Percentiles rank a stretch among this genome's conserved stretches.
phyloP scores from a whole-genome alignment of 2,113 vertebrate species.

The Pogonocichla stellata region DNA sequence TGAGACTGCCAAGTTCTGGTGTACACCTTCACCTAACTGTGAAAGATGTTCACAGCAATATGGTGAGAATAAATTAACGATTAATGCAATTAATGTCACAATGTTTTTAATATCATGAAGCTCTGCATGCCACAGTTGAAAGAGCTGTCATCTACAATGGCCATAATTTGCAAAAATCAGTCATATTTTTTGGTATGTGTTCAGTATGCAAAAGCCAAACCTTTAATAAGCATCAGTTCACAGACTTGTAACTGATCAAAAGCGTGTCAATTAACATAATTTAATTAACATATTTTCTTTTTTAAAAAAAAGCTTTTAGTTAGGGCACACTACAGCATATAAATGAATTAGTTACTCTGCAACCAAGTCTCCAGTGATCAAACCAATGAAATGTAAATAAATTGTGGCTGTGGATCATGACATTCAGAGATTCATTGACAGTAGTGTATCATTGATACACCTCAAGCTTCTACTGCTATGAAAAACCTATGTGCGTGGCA shows the following conservation, averaged over 20 bases:
- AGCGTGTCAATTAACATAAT: not conserved
- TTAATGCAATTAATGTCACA: not conserved
- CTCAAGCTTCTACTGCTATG: not conserved
- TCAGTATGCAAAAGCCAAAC: not conserved
- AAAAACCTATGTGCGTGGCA: not conserved
- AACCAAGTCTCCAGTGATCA: not conserved
- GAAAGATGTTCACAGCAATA: not conserved
- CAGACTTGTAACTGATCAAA: not conserved
- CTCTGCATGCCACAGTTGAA: rapidly evolving
- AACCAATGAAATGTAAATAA: not conserved
- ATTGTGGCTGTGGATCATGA: not conserved
- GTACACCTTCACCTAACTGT: not conserved
- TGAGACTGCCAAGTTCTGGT: not conserved
- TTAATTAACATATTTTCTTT: not conserved
- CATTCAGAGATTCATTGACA: not conserved
- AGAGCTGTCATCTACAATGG: not conserved
- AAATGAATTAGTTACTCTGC: not conserved
- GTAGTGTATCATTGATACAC: rapidly evolving
- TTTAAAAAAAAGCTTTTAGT: not conserved
- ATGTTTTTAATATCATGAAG: not conserved
- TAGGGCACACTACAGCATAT: not conserved
- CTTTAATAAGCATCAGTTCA: not conserved
- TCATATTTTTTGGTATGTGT: not conserved
- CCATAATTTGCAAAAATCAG: not conserved
- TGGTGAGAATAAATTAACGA: not conserved